Evolutionary conservation across 2,888 invertebrate genomes (phyloP).

Genomic region (Stictocephala bisonia): DNA sequence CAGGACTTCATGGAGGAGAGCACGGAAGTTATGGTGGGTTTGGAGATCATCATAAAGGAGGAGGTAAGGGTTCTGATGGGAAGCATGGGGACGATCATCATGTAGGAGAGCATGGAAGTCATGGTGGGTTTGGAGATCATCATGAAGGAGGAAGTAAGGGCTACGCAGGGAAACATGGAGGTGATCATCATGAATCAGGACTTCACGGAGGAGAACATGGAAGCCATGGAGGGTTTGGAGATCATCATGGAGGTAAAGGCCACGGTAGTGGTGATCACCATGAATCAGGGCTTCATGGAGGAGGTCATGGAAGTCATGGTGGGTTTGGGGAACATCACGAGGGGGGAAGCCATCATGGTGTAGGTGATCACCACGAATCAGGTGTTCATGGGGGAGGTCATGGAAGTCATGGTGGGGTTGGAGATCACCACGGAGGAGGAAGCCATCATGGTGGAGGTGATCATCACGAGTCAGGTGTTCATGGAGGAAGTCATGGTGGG

Average conservation of each 20-base stretch:
- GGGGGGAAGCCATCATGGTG: neutral
- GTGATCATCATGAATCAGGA: no score
- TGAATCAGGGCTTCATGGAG: neutral
- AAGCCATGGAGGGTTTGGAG: neutral
- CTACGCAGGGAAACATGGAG: neutral
- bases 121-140: neutral
- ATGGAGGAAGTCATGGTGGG: neutral
- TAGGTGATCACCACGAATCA: neutral
- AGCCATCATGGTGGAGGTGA: neutral
- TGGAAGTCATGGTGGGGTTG: constrained; percentile 8
- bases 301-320: neutral
- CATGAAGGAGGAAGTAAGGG: neutral
- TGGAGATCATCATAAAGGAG: neutral
- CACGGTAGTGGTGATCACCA: neutral
- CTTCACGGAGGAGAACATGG: neutral
- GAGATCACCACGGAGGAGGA: neutral
- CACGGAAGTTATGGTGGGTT: neutral
- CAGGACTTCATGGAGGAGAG: no score
- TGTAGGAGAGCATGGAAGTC: neutral
- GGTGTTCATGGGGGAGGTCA: neutral
- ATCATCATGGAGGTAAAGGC: neutral
- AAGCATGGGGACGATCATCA: neutral
- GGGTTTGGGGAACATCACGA: neutral
- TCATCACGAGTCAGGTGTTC: neutral
- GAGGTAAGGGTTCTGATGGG: neutral